Evolutionary conservation across 2,797 vertebrate species (phyloP), one percentile per base, ranked within the genome.

Genomic region (Glossophaga mutica): DNA sequence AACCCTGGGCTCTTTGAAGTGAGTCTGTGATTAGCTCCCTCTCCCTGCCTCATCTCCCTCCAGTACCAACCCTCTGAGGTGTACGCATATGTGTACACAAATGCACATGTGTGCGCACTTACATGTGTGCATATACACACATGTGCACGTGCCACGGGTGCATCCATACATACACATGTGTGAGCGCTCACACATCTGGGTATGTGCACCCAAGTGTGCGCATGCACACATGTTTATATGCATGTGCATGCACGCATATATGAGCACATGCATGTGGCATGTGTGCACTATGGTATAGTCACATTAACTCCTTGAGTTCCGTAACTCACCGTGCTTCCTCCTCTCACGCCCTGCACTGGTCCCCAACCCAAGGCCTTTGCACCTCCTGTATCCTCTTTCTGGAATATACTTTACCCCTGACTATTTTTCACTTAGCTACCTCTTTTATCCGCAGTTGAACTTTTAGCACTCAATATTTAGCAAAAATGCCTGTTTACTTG

Each of bases 21-120:
- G 34, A 26, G 6, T 42, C 62, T 74, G 5, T 46, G 37, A 26
- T 65, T 57, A 57, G 68, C 84, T 93, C 59, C 44, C 71, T 24
- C 84, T 93, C 59, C 44, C 67, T 29, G 9, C 22, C n/a, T 88
- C 65, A 34, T 86, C 8, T 81, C 67, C 79, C 71, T 76, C 87
- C 18, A 48, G 42, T 46, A 3, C 29, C 29, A 39, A 34, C 16
- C 32, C 21, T 14, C 50, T 16, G 16, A 48, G 15, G 48, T 44
- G 29, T 2, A 39, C 39, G 29, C 32, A 9, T 32, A 18, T 18
- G 9, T 15, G 21, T 9, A 22, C 22, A 10, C 2, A 57, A 7
- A 19, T 62, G 62, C n/a, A 16, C 10, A 39, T 24, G n/a, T 52
- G 19, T 52, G 6, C 19, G 19, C 4, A 18, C 16, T 50, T 1